These are phyloP conservation scores for Caenorhabditis sinica DNA, from an alignment of 2,888 invertebrate species.

Conservation along the genomic window DNA sequence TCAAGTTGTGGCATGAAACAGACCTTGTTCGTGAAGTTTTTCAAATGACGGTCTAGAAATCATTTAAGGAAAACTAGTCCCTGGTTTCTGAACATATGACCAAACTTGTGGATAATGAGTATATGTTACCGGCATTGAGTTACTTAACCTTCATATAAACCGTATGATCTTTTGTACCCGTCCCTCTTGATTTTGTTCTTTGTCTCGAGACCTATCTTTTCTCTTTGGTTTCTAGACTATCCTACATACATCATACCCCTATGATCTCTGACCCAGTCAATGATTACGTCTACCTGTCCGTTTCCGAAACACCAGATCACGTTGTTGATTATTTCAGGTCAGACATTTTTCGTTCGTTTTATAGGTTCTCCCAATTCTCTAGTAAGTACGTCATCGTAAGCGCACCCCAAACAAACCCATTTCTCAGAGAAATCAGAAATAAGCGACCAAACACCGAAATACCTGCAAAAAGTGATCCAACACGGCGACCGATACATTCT, in stretches of 20 bases:
- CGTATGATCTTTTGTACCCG: too few species aligned
- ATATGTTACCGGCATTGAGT: too few species aligned
- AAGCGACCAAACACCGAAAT: conserved; percentile 1
- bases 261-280: not conserved
- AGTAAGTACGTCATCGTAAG: not conserved
- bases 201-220: conserved; percentile 1
- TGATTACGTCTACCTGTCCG: not conserved
- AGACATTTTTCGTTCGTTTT: conserved; percentile 1
- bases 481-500: conserved; percentile 75
- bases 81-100: too few species aligned
- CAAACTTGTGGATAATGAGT: too few species aligned
- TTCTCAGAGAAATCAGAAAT: too few species aligned
- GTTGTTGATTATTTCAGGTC: conserved; percentile 7
- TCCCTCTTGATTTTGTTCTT: too few species aligned
- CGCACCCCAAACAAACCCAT: conserved; percentile 11
- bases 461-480: conserved; percentile 82
- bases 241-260: not conserved
- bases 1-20: too few species aligned
- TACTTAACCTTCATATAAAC: too few species aligned
- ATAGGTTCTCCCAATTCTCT: not conserved
- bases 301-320: not conserved
- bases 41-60: too few species aligned
- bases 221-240: not conserved
- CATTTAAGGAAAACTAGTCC: too few species aligned
- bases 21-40: too few species aligned